Base-by-base conservation (phyloP, 2,888 invertebrate genomes). In the Thecocarcelia acutangulata region DNA sequence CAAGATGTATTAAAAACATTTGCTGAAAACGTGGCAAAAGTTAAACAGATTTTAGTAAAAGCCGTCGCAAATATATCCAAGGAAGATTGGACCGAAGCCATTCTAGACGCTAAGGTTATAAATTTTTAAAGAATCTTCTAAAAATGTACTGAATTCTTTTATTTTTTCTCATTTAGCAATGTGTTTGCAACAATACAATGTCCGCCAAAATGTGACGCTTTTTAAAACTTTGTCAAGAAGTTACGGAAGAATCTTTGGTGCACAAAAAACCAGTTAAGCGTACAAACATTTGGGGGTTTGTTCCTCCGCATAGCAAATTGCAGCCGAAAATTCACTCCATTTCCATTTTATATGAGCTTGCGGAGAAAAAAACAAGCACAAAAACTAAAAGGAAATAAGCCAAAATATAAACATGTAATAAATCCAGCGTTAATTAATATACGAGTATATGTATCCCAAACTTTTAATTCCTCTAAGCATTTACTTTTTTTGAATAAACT, bases 1-100 rank as follows among this genome's bases (percentile, higher is more conserved):
- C 93, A 93, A 19, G 94, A 95, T 86, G 98, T 98, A 1, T 88
- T 98, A 84, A 93, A 93, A 66, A 95, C 93, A 66, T 96, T 98
- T 88, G 93, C 94, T 66, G 92, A 93, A 85, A 97, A 98, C 91
- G 94, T 96, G 3, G 90, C 92, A 68, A 97, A 96, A 89, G 95
- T 97, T 0, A 94, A 94, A 21, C 91, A 93, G 52, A 92, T 98
- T 48, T 92, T 98, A 50, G 89, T 93, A 0, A 92, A 93, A 85
- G 93, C 95, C 0, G 94, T 98, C 0, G 93, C 94, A 68, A 92
- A 93, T 77, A 94, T 98, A 83, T 94, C 94, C 0, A 91, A 92
- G 0, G 92, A 94, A 80, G 93, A 95, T 87, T 97, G 96, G 96
- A 92, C 92, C 24, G 90, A 93, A 17, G 93, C 92, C 44, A 93